phyloP scores from a whole-genome alignment of 2,797 vertebrate species.

The Parauchenoglanis punctatus region DNA sequence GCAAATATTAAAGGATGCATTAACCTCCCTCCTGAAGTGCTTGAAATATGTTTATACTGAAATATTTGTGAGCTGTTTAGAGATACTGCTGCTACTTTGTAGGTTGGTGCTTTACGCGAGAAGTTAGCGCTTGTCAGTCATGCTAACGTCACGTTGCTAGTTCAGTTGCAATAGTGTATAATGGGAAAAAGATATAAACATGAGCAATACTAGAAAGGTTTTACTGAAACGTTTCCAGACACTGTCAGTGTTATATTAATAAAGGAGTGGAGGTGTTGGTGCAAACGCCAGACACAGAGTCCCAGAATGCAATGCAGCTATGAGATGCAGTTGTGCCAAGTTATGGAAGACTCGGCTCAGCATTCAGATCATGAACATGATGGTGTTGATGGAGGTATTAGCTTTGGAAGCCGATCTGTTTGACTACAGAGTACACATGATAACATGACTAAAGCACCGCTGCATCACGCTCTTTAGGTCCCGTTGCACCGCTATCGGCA shows the following conservation, averaged over 20 bases:
- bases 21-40: not conserved
- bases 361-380: not conserved
- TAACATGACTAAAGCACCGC: not conserved
- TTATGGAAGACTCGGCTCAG: not conserved
- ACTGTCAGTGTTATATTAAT: too few species aligned
- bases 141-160: not conserved
- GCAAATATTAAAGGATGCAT: constrained; percentile 41
- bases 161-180: not conserved
- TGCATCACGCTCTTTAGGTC: not conserved
- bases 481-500: not conserved
- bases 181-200: not conserved
- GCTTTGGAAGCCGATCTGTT: not conserved
- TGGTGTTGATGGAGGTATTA: not conserved
- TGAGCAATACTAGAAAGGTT: not conserved
- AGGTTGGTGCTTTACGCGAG: not conserved
- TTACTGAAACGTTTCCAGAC: not conserved
- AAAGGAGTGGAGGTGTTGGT: too few species aligned
- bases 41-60: not conserved
- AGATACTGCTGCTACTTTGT: not conserved
- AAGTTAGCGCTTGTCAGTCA: not conserved
- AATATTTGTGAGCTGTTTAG: not conserved
- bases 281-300: not conserved
- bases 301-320: not conserved
- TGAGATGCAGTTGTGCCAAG: not conserved
- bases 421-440: not conserved